phyloP scores from a whole-genome alignment of 2,888 invertebrate species.

The Leptinotarsa tumamoca region DNA sequence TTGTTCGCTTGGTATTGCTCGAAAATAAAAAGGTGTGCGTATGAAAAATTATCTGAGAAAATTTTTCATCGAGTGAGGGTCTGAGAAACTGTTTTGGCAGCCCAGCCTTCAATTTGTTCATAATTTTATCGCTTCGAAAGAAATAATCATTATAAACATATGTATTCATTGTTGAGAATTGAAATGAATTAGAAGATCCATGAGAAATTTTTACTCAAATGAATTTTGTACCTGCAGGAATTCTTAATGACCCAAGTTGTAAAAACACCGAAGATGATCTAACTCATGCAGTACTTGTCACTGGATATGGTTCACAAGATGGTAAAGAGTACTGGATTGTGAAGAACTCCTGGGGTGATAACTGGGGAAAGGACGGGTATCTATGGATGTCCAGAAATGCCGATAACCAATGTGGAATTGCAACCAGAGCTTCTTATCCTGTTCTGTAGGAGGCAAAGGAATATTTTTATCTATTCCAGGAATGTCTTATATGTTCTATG shows the following conservation, averaged over 20 bases:
- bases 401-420: background rate
- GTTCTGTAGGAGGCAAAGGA: background rate
- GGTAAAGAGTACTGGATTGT: conserved; percentile 74
- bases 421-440: background rate
- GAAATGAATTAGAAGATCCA: too few species aligned
- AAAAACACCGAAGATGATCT: conserved; percentile 66
- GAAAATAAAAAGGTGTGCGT: too few species aligned
- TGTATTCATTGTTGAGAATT: too few species aligned
- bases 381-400: conserved; percentile 50
- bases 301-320: conserved; percentile 77
- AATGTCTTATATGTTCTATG: too few species aligned
- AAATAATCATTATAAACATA: too few species aligned
- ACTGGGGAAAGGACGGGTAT: conserved; percentile 57
- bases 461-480: background rate
- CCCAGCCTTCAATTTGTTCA: too few species aligned
- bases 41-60: too few species aligned
- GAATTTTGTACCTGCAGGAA: conserved; percentile 64
- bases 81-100: too few species aligned
- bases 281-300: conserved; percentile 84
- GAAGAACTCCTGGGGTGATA: conserved; percentile 74
- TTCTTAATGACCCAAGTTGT: conserved; percentile 83
- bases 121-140: too few species aligned
- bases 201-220: too few species aligned
- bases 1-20: too few species aligned
- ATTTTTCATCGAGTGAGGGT: too few species aligned